A percentile compares a stretch with the other conserved stretches of the same genome.
Conservation (phyloP, 1,140 invertebrate genomes). For the Brachionus rotundiformis region DNA sequence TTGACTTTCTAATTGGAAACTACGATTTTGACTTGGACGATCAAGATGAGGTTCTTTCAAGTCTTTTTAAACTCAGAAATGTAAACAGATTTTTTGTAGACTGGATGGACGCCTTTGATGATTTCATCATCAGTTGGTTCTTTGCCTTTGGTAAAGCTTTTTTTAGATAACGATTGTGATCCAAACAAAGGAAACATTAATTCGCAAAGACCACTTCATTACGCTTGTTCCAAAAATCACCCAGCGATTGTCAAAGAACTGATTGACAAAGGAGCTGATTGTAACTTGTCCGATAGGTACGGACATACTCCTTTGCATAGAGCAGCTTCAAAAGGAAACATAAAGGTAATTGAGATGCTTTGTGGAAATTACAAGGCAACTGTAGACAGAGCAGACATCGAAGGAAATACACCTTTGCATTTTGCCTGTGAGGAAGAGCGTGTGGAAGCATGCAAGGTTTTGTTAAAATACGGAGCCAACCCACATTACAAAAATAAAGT, state of each 20-base stretch:
- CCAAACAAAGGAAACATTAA: conserved; percentile 17
- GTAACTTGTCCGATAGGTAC: conserved; percentile 32
- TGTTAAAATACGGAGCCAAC: conserved; percentile 36
- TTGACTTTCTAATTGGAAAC: conserved; percentile 16
- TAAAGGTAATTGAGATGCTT: conserved; percentile 95
- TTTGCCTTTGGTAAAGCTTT: conserved; percentile 10
- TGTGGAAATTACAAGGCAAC: conserved; percentile 69
- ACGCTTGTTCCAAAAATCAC: conserved; percentile 47
- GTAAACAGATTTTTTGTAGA: neutral
- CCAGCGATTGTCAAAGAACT: conserved; percentile 6
- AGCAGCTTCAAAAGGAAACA: conserved; percentile 95
- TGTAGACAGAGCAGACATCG: neutral
- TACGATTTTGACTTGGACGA: conserved; percentile 25
- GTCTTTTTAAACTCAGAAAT: neutral
- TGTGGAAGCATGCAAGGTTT: conserved; percentile 22
- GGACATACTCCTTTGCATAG: conserved; percentile 86
- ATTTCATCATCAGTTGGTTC: conserved; percentile 33
- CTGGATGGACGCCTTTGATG: conserved; percentile 44
- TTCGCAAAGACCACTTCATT: conserved; percentile 35
- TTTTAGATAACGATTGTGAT: conserved; percentile 21
- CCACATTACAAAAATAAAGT: conserved; percentile 47
- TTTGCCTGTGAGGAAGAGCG: conserved; percentile 46
- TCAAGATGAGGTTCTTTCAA: neutral
- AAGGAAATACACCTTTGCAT: conserved; percentile 50
- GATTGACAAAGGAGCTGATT: conserved; percentile 43